phyloP scores from a whole-genome alignment of 1,140 invertebrate genomes.

The Diorhabda carinulata region DNA sequence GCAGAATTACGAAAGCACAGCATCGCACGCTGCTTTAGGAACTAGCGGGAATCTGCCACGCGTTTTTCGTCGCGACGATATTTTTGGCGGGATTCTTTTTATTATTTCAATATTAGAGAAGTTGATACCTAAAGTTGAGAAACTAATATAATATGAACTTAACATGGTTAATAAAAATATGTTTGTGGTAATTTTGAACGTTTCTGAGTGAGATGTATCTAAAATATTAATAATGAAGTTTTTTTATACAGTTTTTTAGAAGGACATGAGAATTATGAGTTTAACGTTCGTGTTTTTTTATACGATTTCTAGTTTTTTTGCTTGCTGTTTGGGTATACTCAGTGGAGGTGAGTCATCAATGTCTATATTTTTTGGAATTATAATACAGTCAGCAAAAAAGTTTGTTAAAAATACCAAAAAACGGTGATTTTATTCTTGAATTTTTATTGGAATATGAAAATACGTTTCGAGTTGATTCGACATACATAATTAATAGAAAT shows the following conservation, averaged over 20 bases:
- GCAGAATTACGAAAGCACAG: constrained; percentile 17
- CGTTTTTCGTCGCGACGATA: not conserved
- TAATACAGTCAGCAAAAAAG: too few species aligned
- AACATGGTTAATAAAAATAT: not conserved
- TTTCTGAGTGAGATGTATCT: not conserved
- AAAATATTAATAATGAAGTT: not conserved
- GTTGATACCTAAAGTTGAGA: too few species aligned
- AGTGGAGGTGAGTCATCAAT: constrained; percentile 15
- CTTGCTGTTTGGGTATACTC: constrained; percentile 7
- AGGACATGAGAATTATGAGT: constrained; percentile 1
- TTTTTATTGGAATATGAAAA: too few species aligned
- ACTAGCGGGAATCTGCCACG: constrained; percentile 5
- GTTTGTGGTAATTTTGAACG: not conserved
- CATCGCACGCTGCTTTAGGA: not conserved
- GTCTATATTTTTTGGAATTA: not conserved
- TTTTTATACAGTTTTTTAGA: not conserved
- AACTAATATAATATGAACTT: too few species aligned
- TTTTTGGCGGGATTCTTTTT: constrained; percentile 9
- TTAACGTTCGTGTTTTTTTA: constrained; percentile 13
- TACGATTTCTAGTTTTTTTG: constrained; percentile 10
- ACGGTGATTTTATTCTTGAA: too few species aligned
- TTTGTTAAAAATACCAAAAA: too few species aligned
- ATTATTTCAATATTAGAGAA: too few species aligned
- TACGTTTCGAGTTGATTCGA: too few species aligned
- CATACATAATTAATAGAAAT: too few species aligned